Evolutionary conservation across 2,797 vertebrate genomes (phyloP), one percentile per base, ranked within the genome.

Genomic region (Neopelma chrysocephalum): DNA sequence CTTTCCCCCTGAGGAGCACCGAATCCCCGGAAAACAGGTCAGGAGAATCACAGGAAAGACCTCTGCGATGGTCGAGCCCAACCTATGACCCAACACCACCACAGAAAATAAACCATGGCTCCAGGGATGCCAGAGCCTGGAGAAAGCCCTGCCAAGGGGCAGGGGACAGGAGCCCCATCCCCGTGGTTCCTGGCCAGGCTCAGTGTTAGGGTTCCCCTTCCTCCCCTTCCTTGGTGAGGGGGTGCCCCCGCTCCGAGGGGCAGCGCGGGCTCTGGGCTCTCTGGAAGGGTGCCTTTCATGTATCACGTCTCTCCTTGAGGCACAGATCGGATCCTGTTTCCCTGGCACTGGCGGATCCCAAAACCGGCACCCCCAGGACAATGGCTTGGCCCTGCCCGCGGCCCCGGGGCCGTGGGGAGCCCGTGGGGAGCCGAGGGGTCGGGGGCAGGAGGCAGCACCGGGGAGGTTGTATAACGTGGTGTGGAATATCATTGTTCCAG

Each of bases 401-500:
- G 47, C 14, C 10, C 47, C 25, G 50, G 50, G 50, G 26, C 50
- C 15, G 26, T 9, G 50, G 81, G 87, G 60, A 78, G 76, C 60
- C 9, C 15, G 26, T 9, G 50, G 81, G 87, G 60, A 78, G 76
- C 60, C 9, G 4, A 29, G 8, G 91, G 88, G 69, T 73, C 8
- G 11, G 92, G 87, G 71, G 71, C 87, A 76, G 79, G 32, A 70
- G 87, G 64, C 70, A 38, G 27, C 61, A 27, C 45, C 2, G 7
- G 16, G 71, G 78, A 26, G 75, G 87, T 78, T 93, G 95, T 91
- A 93, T 93, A 90, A 94, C 14, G 15, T 57, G 76, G 93, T 86
- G 93, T 95, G 94, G 96, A 93, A 95, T 90, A 81, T 94, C 95
- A 68, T 85, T 93, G 91, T 90, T 68, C 57, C 93, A 78, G 94